These are phyloP conservation scores for Lophochroa leadbeateri DNA, from an alignment of 2,113 vertebrate species.

Conservation along the genomic window DNA sequence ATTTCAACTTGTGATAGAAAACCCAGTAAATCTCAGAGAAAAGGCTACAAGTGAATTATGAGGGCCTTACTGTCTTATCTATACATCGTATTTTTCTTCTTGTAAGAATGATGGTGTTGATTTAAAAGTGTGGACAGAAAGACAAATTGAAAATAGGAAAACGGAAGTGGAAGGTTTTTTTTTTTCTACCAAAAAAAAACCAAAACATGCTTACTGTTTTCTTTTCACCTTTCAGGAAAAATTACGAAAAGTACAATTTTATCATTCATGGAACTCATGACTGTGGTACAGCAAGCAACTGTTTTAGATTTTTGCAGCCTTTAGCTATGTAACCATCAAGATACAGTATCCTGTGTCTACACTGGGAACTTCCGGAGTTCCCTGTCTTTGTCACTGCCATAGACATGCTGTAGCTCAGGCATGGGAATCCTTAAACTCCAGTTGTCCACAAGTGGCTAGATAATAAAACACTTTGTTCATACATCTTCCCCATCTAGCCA, in stretches of 20 bases:
- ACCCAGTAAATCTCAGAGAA: slow-evolving; percentile 10
- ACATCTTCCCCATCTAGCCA: background rate
- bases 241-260: background rate
- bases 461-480: background rate
- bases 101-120: background rate
- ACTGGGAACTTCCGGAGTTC: background rate
- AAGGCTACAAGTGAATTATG: slow-evolving; percentile 13
- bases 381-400: background rate
- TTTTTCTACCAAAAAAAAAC: background rate
- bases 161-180: background rate
- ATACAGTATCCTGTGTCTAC: background rate
- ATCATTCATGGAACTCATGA: background rate
- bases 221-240: background rate
- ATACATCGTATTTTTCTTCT: background rate
- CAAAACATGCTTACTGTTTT: background rate
- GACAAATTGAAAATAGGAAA: background rate
- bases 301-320: background rate
- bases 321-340: background rate
- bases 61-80: background rate
- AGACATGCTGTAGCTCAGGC: background rate
- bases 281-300: background rate
- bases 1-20: slow-evolving; percentile 15
- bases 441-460: background rate
- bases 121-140: background rate
- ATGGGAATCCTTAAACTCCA: background rate